phyloP scores from a whole-genome alignment of 1,140 invertebrate species.

The Bilobella aurantiaca region DNA sequence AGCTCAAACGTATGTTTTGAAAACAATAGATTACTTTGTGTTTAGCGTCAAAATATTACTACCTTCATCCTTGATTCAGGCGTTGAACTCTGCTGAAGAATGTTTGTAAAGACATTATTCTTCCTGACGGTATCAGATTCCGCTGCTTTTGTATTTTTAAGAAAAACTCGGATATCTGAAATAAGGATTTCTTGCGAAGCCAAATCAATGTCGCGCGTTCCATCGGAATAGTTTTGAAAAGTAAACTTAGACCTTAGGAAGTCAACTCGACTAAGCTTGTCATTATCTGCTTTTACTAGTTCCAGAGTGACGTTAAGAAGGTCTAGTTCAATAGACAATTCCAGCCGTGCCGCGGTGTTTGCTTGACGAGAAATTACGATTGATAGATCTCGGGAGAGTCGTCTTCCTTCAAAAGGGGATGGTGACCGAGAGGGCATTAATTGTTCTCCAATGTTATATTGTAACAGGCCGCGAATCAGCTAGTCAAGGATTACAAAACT shows the following conservation, averaged over 20 bases:
- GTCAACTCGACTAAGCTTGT: conserved; percentile 72
- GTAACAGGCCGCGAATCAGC: conserved; percentile 72
- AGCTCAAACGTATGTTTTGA: too few relatives aligned
- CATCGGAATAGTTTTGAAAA: conserved; percentile 72
- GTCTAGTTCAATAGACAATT: conserved; percentile 59
- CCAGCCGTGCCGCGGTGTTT: background rate
- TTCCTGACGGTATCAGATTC: background rate
- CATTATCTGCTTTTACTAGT: conserved; percentile 44
- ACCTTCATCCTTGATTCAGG: too few relatives aligned
- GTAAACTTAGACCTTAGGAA: conserved; percentile 81
- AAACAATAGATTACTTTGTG: too few relatives aligned
- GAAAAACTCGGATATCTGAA: conserved; percentile 55
- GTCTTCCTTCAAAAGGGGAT: background rate
- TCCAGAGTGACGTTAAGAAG: conserved; percentile 76
- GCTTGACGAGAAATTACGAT: background rate
- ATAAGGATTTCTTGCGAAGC: conserved; percentile 85
- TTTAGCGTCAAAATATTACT: too few relatives aligned
- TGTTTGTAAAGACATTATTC: conserved; percentile 78
- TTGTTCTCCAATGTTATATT: conserved; percentile 84
- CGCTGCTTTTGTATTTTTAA: background rate
- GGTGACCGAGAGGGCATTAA: conserved; percentile 46
- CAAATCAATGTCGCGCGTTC: conserved; percentile 81
- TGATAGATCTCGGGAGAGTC: background rate
- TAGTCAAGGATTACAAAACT: too few relatives aligned
- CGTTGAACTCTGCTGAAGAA: conserved; percentile 56